A percentile compares a stretch with the other conserved stretches of the same genome.
phyloP scores from a whole-genome alignment of 2,113 vertebrate species.

The Malurus elegans region DNA sequence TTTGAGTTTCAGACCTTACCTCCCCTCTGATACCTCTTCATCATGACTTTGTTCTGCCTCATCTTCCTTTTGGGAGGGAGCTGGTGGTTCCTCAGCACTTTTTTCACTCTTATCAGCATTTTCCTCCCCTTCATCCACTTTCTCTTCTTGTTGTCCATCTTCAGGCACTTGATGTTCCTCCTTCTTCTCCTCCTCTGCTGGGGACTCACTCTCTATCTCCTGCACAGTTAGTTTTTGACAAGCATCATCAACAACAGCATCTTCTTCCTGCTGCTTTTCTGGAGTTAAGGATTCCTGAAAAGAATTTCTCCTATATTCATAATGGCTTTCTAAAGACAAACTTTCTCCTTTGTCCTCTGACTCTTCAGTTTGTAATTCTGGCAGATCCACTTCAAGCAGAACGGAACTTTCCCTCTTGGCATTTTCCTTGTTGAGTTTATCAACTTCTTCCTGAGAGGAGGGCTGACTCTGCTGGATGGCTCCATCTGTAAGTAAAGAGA shows the following conservation, averaged over 20 bases:
- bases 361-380: neutral
- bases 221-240: neutral
- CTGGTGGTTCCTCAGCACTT: neutral
- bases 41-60: neutral
- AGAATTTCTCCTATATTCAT: neutral
- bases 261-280: neutral
- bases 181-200: neutral
- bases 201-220: neutral
- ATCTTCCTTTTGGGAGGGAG: neutral
- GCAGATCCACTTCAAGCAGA: constrained; percentile 4
- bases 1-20: constrained; percentile 24
- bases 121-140: neutral
- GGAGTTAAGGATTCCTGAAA: neutral
- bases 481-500: constrained; percentile 70
- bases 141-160: neutral
- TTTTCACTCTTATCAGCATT: neutral
- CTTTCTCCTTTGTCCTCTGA: neutral
- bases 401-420: constrained; percentile 61
- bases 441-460: constrained; percentile 70
- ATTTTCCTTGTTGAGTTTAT: constrained; percentile 86
- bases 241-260: neutral
- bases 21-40: neutral
- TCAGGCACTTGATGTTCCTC: neutral
- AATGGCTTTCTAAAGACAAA: neutral
- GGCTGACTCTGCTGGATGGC: constrained; percentile 69